Evolutionary conservation across 2,113 vertebrate species (phyloP).

Genomic region (Rhodinocichla rosea): DNA sequence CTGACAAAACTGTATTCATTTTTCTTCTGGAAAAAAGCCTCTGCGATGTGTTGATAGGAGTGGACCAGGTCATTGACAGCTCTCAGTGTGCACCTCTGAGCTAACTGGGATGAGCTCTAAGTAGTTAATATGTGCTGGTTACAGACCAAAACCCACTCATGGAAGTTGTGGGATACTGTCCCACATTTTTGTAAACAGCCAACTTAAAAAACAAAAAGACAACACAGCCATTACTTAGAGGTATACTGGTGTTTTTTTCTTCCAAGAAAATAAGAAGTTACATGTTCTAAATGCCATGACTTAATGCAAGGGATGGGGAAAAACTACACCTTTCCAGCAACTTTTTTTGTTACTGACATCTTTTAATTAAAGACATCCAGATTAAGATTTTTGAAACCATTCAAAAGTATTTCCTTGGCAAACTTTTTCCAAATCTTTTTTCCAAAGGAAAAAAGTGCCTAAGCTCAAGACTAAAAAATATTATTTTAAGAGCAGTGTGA

Average conservation of each 20-base stretch:
- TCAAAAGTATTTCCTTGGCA: background rate
- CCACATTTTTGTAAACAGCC: background rate
- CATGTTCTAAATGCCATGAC: background rate
- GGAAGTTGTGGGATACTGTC: background rate
- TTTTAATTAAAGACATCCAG: background rate
- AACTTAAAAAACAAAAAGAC: background rate
- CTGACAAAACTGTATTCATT: background rate
- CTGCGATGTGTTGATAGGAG: fast-evolving
- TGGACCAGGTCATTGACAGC: background rate
- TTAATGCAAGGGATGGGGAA: background rate
- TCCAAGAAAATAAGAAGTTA: background rate
- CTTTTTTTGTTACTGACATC: background rate
- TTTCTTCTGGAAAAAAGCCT: background rate
- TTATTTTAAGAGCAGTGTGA: background rate
- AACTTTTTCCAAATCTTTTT: background rate
- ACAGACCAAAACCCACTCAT: background rate
- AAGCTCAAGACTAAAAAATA: background rate
- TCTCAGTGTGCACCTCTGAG: background rate
- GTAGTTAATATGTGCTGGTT: background rate
- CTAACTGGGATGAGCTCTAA: background rate
- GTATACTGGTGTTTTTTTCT: background rate
- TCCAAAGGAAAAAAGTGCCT: background rate
- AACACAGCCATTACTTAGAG: fast-evolving
- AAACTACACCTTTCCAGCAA: background rate
- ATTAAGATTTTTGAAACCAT: background rate